Conservation (phyloP, 2,797 vertebrate genomes). For the Rachycentron canadum region DNA sequence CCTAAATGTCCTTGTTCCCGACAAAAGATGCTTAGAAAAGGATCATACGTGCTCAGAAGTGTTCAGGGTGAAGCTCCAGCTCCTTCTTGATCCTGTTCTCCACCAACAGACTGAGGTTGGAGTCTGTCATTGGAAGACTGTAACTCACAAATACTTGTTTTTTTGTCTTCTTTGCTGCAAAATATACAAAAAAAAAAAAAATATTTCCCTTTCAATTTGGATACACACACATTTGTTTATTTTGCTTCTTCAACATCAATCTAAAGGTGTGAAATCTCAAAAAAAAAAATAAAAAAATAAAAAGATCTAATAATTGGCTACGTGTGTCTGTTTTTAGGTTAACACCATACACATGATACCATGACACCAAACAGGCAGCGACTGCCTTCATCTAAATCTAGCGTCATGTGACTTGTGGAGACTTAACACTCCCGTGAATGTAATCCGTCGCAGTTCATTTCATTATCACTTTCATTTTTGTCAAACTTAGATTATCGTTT, state of each 20-base stretch:
- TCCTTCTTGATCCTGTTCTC: conserved; percentile 96
- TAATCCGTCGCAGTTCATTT: neutral
- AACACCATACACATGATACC: too few species aligned
- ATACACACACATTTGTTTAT: neutral
- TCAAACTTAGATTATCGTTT: neutral
- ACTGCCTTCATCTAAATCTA: neutral
- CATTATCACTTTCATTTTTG: neutral
- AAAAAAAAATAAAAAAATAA: neutral
- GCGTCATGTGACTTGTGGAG: neutral
- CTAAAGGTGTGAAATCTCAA: neutral
- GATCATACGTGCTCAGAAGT: conserved; percentile 82
- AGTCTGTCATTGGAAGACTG: conserved; percentile 89
- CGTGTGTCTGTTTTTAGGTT: too few species aligned
- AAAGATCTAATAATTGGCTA: too few species aligned
- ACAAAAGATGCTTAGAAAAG: neutral
- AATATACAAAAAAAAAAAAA: conserved; percentile 23
- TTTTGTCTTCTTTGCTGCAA: conserved; percentile 94
- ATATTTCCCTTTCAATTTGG: conserved; percentile 6
- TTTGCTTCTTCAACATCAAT: neutral
- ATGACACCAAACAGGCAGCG: neutral
- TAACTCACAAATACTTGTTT: conserved; percentile 97
- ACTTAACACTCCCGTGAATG: neutral
- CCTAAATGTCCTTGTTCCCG: neutral
- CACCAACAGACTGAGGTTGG: conserved; percentile 89
- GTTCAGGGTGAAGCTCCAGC: conserved; percentile 92